These are phyloP conservation scores for Yoshiicerus persimilis DNA, from an alignment of 1,140 invertebrate species.

Conservation along the genomic window DNA sequence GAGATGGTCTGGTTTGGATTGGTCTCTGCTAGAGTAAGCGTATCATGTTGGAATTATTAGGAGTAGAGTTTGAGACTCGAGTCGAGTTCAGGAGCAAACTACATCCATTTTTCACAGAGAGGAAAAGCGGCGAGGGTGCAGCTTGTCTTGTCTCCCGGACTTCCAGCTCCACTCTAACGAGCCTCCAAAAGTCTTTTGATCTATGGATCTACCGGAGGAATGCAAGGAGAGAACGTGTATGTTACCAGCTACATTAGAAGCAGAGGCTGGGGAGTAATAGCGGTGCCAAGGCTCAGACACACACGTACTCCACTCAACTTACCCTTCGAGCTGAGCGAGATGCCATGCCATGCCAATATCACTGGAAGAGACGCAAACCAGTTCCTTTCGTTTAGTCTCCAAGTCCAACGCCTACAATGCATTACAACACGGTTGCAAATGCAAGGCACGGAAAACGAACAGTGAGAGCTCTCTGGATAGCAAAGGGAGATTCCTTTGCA, in stretches of 20 bases:
- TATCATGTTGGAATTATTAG: not conserved
- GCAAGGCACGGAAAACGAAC: not conserved
- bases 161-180: conserved; percentile 15
- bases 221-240: not conserved
- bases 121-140: conserved; percentile 11
- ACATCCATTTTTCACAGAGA: conserved; percentile 15
- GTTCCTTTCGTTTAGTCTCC: not conserved
- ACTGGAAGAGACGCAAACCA: not conserved
- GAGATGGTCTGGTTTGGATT: not conserved
- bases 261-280: not conserved
- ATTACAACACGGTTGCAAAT: not conserved
- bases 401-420: not conserved
- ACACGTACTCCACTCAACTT: not conserved
- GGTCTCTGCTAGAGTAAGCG: not conserved
- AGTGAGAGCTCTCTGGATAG: not conserved
- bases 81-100: not conserved
- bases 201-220: not conserved
- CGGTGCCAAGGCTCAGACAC: not conserved
- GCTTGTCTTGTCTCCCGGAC: conserved; percentile 20
- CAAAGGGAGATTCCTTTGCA: not conserved
- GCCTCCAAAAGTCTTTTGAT: conserved; percentile 18
- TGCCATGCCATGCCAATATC: not conserved
- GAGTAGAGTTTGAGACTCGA: not conserved
- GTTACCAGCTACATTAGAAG: not conserved
- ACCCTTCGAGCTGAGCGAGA: not conserved